Conservation (phyloP, 1,140 invertebrate species). For the Spodoptera litura region DNA sequence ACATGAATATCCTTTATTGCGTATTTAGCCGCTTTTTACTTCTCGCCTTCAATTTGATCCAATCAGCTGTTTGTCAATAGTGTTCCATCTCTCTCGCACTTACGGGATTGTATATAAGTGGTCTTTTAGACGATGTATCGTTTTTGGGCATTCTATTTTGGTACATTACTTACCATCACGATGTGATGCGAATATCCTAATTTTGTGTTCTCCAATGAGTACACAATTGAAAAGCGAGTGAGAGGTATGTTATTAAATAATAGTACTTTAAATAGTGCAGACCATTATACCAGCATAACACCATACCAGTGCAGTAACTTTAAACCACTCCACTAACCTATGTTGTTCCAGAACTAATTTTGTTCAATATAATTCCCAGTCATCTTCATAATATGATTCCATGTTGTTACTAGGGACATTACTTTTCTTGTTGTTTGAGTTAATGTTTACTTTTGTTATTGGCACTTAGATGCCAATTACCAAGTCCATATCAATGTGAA, state of each 20-base stretch:
- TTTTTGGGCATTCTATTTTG: constrained; percentile 86
- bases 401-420: neutral
- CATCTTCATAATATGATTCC: neutral
- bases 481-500: constrained; percentile 1
- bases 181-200: constrained; percentile 82
- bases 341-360: constrained; percentile 28
- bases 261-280: neutral
- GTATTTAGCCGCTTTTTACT: constrained; percentile 34
- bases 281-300: neutral
- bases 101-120: constrained; percentile 60
- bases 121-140: constrained; percentile 77
- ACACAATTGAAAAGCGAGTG: constrained; percentile 67
- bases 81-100: constrained; percentile 69
- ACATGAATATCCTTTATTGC: constrained; percentile 7
- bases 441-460: constrained; percentile 13
- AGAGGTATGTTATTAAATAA: constrained; percentile 62
- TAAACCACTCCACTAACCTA: constrained; percentile 19
- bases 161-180: constrained; percentile 85
- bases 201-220: constrained; percentile 78
- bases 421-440: neutral
- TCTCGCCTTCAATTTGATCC: constrained; percentile 68
- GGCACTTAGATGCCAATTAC: neutral
- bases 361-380: neutral
- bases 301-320: neutral
- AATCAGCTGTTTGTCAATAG: constrained; percentile 85